These are phyloP conservation scores for Chroicocephalus ridibundus DNA, from an alignment of 2,113 vertebrate species.

Conservation along the genomic window DNA sequence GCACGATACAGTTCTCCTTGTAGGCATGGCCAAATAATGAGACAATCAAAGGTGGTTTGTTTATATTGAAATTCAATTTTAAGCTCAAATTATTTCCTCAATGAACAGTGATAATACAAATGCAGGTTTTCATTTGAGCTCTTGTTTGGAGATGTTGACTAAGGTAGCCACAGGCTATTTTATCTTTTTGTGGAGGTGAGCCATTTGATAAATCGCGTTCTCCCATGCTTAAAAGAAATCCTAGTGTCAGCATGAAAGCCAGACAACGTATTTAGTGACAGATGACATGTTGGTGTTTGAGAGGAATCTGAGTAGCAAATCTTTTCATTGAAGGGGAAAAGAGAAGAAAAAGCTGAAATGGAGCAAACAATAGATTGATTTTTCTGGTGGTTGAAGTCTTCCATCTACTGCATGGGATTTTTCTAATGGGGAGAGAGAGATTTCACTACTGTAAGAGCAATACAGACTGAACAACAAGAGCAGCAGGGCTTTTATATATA, in stretches of 20 bases:
- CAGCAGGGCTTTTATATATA: not conserved
- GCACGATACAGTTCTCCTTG: not conserved
- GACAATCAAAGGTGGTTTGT: not conserved
- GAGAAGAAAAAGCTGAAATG: not conserved
- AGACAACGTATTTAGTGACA: not conserved
- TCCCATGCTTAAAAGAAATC: not conserved
- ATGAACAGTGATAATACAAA: not conserved
- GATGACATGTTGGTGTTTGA: not conserved
- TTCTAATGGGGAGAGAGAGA: not conserved
- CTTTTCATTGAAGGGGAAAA: not conserved
- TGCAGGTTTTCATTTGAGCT: not conserved
- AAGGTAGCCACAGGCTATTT: not conserved
- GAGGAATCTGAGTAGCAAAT: not conserved
- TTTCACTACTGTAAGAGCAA: not conserved
- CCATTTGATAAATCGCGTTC: not conserved
- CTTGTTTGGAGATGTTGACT: not conserved
- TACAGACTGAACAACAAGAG: not conserved
- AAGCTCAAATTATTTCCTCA: not conserved
- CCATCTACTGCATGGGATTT: not conserved
- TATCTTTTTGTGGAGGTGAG: not conserved
- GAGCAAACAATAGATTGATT: not conserved
- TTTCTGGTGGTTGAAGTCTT: not conserved
- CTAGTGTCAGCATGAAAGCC: not conserved
- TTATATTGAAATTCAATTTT: not conserved
- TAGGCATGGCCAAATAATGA: not conserved